These are phyloP conservation scores for Archips xylosteana DNA, from an alignment of 2,888 invertebrate genomes.

Conservation along the genomic window DNA sequence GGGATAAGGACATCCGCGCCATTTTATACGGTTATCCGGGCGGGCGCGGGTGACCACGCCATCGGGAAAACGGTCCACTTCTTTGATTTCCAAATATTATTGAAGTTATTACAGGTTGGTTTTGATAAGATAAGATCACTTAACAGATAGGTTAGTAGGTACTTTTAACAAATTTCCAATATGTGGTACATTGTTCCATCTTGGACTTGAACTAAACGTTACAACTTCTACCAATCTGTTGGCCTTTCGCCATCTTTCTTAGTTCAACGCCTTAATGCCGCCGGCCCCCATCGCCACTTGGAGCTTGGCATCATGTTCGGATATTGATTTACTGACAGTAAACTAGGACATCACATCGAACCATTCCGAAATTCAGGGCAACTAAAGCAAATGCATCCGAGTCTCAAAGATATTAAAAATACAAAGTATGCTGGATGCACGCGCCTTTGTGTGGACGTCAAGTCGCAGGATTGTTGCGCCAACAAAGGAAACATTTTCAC, in stretches of 20 bases:
- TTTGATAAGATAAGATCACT: too few species aligned
- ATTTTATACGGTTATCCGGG: slow-evolving; percentile 71
- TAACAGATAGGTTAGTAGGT: too few species aligned
- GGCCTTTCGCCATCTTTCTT: neutral
- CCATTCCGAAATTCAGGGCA: neutral
- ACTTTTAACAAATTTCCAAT: neutral
- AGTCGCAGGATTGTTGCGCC: slow-evolving; percentile 35
- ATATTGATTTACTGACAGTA: neutral
- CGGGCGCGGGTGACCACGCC: slow-evolving; percentile 47
- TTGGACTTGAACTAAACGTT: neutral
- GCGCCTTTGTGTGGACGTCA: slow-evolving; percentile 30
- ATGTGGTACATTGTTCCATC: neutral
- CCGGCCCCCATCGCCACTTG: neutral
- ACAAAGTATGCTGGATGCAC: slow-evolving; percentile 33
- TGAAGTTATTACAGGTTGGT: too few species aligned
- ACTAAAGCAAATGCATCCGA: slow-evolving; percentile 12
- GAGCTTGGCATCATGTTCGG: neutral
- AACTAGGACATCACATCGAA: neutral
- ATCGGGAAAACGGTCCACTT: slow-evolving; percentile 18
- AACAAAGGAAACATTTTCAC: slow-evolving; percentile 40
- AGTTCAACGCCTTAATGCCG: neutral
- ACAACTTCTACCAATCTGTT: neutral
- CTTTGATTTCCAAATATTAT: neutral
- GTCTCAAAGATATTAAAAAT: slow-evolving; percentile 39
- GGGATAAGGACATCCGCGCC: slow-evolving; percentile 74